A percentile compares a stretch with the other conserved stretches of the same genome.
phyloP scores from a whole-genome alignment of 2,888 invertebrate species.

The Neoaliturus tenellus region DNA sequence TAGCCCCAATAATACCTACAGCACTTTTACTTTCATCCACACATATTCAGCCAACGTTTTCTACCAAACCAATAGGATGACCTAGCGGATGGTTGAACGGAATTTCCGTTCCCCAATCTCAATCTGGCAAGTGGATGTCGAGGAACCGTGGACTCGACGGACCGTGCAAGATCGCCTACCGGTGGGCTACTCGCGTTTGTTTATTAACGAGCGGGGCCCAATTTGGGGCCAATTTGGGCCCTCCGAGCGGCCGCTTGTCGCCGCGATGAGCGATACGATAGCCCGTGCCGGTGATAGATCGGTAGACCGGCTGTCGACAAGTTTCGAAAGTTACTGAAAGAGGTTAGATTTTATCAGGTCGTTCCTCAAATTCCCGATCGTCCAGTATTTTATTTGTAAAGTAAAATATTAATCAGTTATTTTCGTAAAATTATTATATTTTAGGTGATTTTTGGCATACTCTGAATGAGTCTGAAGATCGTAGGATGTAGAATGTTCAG shows the following conservation, averaged over 20 bases:
- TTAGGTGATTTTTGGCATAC: too few relatives aligned
- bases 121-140: background rate
- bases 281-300: background rate
- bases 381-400: too few relatives aligned
- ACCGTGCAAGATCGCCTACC: conserved; percentile 1
- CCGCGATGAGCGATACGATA: conserved; percentile 5
- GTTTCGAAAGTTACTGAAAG: conserved; percentile 13
- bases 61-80: too few relatives aligned
- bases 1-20: too few relatives aligned
- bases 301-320: background rate
- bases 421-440: too few relatives aligned
- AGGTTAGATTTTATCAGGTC: background rate
- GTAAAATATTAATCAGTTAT: too few relatives aligned
- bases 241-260: background rate
- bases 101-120: background rate
- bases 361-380: background rate
- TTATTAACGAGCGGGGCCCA: conserved; percentile 34
- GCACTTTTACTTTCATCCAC: too few relatives aligned
- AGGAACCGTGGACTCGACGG: background rate
- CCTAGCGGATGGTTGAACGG: too few relatives aligned
- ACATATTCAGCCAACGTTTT: too few relatives aligned
- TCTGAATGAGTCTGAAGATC: too few relatives aligned
- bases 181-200: conserved; percentile 27
- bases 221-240: conserved; percentile 33
- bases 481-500: too few relatives aligned